These are phyloP conservation scores for Vanessa atalanta DNA, from an alignment of 1,140 invertebrate genomes.

Conservation along the genomic window DNA sequence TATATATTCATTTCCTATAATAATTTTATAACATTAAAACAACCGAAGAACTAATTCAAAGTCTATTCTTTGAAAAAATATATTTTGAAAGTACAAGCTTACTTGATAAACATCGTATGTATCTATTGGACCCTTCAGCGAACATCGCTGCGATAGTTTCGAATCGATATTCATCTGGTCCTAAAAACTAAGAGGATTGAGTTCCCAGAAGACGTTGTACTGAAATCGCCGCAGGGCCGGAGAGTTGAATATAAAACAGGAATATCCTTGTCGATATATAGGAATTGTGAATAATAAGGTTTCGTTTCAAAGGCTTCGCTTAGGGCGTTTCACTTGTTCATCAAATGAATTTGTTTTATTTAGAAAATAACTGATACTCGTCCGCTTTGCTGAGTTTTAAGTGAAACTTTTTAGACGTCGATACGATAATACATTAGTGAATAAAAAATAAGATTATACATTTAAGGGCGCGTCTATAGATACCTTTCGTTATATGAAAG, in stretches of 20 bases:
- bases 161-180: constrained; percentile 36
- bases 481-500: too few species aligned
- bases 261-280: constrained; percentile 18
- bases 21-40: too few species aligned
- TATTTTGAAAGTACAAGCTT: too few species aligned
- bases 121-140: not conserved
- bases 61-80: too few species aligned
- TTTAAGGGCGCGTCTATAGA: too few species aligned
- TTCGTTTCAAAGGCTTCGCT: constrained; percentile 8
- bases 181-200: constrained; percentile 40
- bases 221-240: constrained; percentile 37
- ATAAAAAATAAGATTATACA: too few species aligned
- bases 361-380: not conserved
- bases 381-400: too few species aligned
- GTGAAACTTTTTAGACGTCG: too few species aligned
- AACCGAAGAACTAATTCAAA: too few species aligned
- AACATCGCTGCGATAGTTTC: constrained; percentile 1
- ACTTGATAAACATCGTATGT: not conserved
- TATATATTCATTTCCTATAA: too few species aligned
- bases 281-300: constrained; percentile 8
- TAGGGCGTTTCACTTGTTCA: constrained; percentile 11
- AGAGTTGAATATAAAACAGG: constrained; percentile 42
- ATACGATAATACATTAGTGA: too few species aligned
- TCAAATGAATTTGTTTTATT: not conserved
- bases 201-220: constrained; percentile 30